Conservation (phyloP, 2,113 vertebrate species). For the Chitala chitala region DNA sequence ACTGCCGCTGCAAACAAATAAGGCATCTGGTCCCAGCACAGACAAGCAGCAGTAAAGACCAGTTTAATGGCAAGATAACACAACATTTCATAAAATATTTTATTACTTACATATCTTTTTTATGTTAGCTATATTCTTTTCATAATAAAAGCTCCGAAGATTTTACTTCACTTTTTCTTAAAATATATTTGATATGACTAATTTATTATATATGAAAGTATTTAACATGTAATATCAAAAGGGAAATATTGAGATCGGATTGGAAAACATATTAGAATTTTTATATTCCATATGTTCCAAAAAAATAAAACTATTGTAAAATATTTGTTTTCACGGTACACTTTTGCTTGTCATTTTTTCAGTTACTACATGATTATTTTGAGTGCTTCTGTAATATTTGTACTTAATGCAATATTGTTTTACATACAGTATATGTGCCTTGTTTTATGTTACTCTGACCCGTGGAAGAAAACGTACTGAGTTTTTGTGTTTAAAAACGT, state of each 20-base stretch:
- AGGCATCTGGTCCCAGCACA: background rate
- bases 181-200: slow-evolving; percentile 59
- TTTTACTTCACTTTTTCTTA: background rate
- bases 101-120: slow-evolving; percentile 19
- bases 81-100: slow-evolving; percentile 13
- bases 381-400: slow-evolving; percentile 48
- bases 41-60: background rate
- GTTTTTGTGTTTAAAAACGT: no score
- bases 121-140: slow-evolving; percentile 2
- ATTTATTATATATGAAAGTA: slow-evolving; percentile 63
- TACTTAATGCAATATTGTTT: slow-evolving; percentile 50
- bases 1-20: background rate
- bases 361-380: slow-evolving; percentile 13
- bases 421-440: slow-evolving; percentile 75
- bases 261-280: slow-evolving; percentile 18
- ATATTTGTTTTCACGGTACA: slow-evolving; percentile 45
- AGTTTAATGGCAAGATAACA: background rate
- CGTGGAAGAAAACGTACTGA: slow-evolving; percentile 42
- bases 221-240: slow-evolving; percentile 57
- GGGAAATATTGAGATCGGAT: slow-evolving; percentile 51
- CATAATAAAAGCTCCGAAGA: slow-evolving; percentile 9
- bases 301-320: slow-evolving; percentile 46
- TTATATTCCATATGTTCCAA: slow-evolving; percentile 38
- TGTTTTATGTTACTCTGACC: slow-evolving; percentile 54
- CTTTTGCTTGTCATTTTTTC: slow-evolving; percentile 11